Conservation (phyloP, 2,797 vertebrate species). For the Natrix natrix region DNA sequence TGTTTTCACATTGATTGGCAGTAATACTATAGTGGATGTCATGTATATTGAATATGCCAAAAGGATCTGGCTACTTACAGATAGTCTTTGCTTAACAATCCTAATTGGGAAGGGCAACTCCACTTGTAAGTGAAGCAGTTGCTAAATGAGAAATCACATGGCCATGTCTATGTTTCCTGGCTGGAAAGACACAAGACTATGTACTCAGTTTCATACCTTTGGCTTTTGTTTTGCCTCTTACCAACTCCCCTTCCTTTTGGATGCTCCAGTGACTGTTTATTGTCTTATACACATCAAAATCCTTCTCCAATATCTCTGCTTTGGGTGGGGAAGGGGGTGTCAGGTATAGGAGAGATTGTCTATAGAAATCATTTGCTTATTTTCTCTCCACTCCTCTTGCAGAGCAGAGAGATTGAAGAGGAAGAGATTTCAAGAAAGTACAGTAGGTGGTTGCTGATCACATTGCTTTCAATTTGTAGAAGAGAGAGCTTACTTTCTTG, state of each 20-base stretch:
- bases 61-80: neutral
- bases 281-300: neutral
- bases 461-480: neutral
- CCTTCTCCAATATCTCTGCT: neutral
- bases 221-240: neutral
- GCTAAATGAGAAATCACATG: neutral
- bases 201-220: neutral
- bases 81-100: neutral
- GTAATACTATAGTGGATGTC: neutral
- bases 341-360: neutral
- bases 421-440: neutral
- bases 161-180: neutral
- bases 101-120: neutral
- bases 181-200: neutral
- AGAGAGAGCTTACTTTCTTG: neutral
- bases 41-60: neutral
- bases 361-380: neutral
- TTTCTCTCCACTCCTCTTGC: neutral
- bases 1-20: neutral
- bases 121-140: neutral
- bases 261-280: neutral
- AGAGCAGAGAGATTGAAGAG: neutral
- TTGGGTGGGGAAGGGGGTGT: neutral
- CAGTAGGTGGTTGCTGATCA: neutral
- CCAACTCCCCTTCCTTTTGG: neutral